These are phyloP conservation scores for Corvus moneduloides DNA, from an alignment of 2,113 vertebrate species.

Conservation along the genomic window DNA sequence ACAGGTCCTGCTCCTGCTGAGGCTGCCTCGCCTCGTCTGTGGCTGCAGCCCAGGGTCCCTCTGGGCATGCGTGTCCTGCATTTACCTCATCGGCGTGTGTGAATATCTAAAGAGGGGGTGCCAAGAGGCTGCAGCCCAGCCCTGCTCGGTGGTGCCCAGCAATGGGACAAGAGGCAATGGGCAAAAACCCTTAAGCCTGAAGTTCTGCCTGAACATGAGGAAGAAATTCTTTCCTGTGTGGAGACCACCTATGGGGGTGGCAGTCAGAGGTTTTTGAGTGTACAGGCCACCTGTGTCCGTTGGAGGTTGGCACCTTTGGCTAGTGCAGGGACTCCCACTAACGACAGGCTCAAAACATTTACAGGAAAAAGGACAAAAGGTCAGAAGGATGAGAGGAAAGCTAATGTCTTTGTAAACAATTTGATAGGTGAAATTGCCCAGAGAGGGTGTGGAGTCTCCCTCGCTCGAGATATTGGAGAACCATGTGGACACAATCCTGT, in stretches of 20 bases:
- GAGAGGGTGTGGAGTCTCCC: too few species aligned
- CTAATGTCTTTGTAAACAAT: too few species aligned
- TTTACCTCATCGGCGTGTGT: not conserved
- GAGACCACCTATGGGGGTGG: not conserved
- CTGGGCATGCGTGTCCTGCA: not conserved
- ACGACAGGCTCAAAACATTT: not conserved
- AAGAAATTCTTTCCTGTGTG: not conserved
- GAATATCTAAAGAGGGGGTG: not conserved
- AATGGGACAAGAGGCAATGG: not conserved
- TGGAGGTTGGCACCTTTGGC: not conserved
- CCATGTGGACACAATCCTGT: too few species aligned
- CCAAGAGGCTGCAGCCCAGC: not conserved
- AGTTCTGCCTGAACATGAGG: not conserved
- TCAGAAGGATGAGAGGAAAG: too few species aligned
- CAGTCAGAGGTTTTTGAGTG: not conserved
- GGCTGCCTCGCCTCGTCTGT: not conserved
- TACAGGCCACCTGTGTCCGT: not conserved
- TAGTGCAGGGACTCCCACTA: not conserved
- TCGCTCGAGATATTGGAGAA: too few species aligned
- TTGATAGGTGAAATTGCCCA: too few species aligned
- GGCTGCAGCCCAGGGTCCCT: not conserved
- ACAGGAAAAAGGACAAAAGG: not conserved
- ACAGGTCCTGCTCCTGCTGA: not conserved
- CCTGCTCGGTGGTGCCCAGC: not conserved
- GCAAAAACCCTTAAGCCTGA: not conserved